These are phyloP conservation scores for Pleuronectes platessa DNA, from an alignment of 2,113 vertebrate genomes.

Conservation along the genomic window DNA sequence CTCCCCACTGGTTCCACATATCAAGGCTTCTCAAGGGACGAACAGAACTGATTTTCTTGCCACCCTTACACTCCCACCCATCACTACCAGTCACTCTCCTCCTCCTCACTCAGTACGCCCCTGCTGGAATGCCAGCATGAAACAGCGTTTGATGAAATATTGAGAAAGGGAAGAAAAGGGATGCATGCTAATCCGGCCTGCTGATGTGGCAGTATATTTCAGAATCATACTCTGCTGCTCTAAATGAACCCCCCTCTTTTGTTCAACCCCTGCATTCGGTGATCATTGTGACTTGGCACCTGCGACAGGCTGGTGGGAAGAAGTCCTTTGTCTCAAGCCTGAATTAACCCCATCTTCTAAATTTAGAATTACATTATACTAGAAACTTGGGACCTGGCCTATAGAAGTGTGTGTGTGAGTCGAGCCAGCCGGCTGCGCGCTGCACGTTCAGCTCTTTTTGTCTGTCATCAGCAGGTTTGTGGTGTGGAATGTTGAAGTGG, in stretches of 20 bases:
- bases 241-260: background rate
- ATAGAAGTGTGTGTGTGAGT: slow-evolving; percentile 30
- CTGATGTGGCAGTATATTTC: background rate
- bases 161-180: background rate
- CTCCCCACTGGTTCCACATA: slow-evolving; percentile 50
- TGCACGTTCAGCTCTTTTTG: slow-evolving; percentile 51
- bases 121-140: slow-evolving; percentile 36
- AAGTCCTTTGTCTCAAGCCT: slow-evolving; percentile 59
- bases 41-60: slow-evolving; percentile 56
- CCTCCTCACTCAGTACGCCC: slow-evolving; percentile 24
- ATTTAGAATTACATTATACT: slow-evolving; percentile 42
- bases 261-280: slow-evolving; percentile 33
- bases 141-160: slow-evolving; percentile 24
- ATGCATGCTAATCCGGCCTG: background rate
- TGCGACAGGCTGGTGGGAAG: slow-evolving; percentile 40
- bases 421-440: slow-evolving; percentile 26
- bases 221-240: background rate
- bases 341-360: slow-evolving; percentile 31
- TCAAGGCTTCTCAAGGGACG: slow-evolving; percentile 59
- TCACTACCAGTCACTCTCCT: slow-evolving; percentile 26
- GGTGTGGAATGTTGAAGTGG: slow-evolving; percentile 53
- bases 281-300: slow-evolving; percentile 31
- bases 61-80: slow-evolving; percentile 33
- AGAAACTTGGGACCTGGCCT: background rate
- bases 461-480: slow-evolving; percentile 71